These are phyloP conservation scores for Drosophila sp. DNA, from an alignment of 1,140 invertebrate species.

Conservation along the genomic window DNA sequence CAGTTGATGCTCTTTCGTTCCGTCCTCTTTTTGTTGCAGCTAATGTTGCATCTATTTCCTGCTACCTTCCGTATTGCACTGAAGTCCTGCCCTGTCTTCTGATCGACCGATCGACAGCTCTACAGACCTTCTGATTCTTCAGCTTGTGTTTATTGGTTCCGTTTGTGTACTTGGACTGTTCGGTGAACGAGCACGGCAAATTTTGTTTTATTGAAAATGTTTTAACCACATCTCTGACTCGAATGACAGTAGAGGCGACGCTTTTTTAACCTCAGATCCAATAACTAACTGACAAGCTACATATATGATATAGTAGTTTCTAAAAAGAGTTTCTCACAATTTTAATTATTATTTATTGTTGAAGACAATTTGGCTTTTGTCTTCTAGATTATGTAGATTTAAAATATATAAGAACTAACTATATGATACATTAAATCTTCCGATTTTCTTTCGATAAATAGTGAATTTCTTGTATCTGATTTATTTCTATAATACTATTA, in stretches of 20 bases:
- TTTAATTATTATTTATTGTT: too few relatives aligned
- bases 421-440: too few relatives aligned
- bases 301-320: background rate
- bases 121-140: background rate
- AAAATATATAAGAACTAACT: too few relatives aligned
- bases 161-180: constrained; percentile 21
- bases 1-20: background rate
- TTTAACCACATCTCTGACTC: constrained; percentile 34
- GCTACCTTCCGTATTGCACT: too few relatives aligned
- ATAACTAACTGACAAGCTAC: background rate
- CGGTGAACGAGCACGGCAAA: constrained; percentile 44
- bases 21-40: background rate
- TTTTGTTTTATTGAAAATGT: constrained; percentile 45
- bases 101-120: background rate
- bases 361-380: too few relatives aligned
- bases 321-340: too few relatives aligned
- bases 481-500: too few relatives aligned
- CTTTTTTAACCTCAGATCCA: background rate
- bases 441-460: too few relatives aligned
- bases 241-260: constrained; percentile 39
- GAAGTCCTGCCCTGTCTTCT: background rate
- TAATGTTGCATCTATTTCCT: background rate
- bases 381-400: too few relatives aligned
- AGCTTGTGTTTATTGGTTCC: background rate
- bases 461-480: too few relatives aligned